Percentiles rank a stretch among this genome's conserved stretches.
These are phyloP conservation scores for Lamprotornis superbus DNA, from an alignment of 2,113 vertebrate species.

Conservation along the genomic window DNA sequence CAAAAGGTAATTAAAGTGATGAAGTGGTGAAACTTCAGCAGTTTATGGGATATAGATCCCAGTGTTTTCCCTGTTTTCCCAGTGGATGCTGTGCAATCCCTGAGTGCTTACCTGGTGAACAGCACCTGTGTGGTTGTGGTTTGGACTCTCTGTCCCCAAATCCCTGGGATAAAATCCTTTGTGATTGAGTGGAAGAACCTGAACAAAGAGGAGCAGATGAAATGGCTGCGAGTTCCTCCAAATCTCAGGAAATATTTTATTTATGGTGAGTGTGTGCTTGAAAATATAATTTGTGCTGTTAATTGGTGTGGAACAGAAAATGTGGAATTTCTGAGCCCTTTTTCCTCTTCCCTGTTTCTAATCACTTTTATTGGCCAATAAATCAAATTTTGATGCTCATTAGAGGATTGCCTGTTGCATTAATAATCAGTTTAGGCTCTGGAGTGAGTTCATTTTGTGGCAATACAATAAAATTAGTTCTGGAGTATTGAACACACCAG, in stretches of 20 bases:
- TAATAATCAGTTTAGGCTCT: neutral
- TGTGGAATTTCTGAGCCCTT: neutral
- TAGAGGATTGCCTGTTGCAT: neutral
- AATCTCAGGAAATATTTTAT: slow-evolving; percentile 72
- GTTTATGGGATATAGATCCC: neutral
- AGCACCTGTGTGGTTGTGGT: slow-evolving; percentile 82
- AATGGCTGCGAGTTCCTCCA: slow-evolving; percentile 82
- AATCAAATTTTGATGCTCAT: neutral
- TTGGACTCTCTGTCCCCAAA: slow-evolving; percentile 77
- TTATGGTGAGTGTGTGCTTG: slow-evolving; percentile 67
- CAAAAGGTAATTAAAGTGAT: neutral
- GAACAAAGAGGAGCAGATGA: slow-evolving; percentile 58
- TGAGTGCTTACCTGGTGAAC: slow-evolving; percentile 79
- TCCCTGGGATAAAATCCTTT: slow-evolving; percentile 70
- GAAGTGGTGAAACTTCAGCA: neutral
- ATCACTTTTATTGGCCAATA: neutral
- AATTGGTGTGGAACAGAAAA: neutral
- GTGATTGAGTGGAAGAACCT: slow-evolving; percentile 86
- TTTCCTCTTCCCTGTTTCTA: neutral
- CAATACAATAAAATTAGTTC: neutral
- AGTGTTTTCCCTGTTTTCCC: neutral
- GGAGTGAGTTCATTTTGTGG: neutral
- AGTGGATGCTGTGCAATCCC: slow-evolving; percentile 77
- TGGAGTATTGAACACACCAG: neutral
- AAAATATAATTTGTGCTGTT: fast-evolving